Evolutionary conservation across 2,113 vertebrate genomes (phyloP).

Genomic region (Scortum barcoo): DNA sequence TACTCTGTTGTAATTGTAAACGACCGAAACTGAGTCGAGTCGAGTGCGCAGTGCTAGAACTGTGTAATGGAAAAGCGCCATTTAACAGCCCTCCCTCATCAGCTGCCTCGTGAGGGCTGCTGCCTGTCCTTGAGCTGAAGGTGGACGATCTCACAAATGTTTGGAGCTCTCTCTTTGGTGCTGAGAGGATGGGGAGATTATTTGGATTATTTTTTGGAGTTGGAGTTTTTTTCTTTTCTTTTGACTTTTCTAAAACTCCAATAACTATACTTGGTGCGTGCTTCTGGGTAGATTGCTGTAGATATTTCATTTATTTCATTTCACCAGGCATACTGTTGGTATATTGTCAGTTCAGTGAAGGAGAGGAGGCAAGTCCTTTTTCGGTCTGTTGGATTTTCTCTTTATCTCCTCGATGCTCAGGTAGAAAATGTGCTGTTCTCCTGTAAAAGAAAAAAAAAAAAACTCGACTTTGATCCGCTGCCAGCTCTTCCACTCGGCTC

Average conservation of each 20-base stretch:
- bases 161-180: background rate
- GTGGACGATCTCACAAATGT: constrained; percentile 13
- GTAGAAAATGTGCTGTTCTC: constrained; percentile 63
- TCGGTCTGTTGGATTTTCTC: constrained; percentile 53
- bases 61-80: no score
- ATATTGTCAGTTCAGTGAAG: background rate
- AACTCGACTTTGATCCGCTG: constrained; percentile 65
- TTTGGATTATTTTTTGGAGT: background rate
- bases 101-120: constrained; percentile 27
- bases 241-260: background rate
- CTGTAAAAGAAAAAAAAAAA: no score
- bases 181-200: background rate
- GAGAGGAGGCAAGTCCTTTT: constrained; percentile 29
- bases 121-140: constrained; percentile 31
- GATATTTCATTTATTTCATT: constrained; percentile 3
- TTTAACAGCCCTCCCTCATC: constrained; percentile 15
- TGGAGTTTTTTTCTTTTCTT: background rate
- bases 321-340: constrained; percentile 6
- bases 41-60: no score
- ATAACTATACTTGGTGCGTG: background rate
- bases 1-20: no score
- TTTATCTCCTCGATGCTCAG: constrained; percentile 40
- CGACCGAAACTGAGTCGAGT: no score
- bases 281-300: constrained; percentile 1
- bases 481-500: constrained; percentile 62